Evolutionary conservation across 1,140 invertebrate species (phyloP).

Genomic region (Brachionus asplanchnoidis): DNA sequence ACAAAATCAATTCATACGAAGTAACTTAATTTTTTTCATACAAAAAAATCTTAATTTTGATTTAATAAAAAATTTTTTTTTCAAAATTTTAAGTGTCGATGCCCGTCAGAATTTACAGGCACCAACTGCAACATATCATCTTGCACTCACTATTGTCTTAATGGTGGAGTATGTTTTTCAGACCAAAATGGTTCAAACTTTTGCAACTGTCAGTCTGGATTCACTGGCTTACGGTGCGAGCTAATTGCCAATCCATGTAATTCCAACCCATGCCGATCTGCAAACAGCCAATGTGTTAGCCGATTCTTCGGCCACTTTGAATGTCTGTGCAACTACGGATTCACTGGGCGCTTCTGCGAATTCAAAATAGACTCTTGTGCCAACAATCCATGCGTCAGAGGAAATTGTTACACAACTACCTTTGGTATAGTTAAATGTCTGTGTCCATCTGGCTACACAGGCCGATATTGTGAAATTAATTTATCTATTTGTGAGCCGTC

Average conservation of each 20-base stretch:
- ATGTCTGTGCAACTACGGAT: conserved; percentile 42
- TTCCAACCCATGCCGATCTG: conserved; percentile 45
- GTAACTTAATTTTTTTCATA: background rate
- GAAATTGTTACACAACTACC: conserved; percentile 69
- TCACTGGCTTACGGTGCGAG: conserved; percentile 58
- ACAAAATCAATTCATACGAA: conserved; percentile 49
- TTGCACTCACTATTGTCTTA: conserved; percentile 62
- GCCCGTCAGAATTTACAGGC: conserved; percentile 48
- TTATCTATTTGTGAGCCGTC: conserved; percentile 13
- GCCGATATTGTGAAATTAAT: conserved; percentile 42
- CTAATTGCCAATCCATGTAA: background rate
- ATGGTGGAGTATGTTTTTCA: conserved; percentile 47
- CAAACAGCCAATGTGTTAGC: conserved; percentile 36
- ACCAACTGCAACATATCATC: conserved; percentile 49
- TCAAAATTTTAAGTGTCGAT: conserved; percentile 44
- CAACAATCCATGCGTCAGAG: conserved; percentile 67
- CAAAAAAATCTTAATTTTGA: background rate
- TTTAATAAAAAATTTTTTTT: background rate
- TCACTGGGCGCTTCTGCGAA: conserved; percentile 44
- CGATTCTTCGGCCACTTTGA: conserved; percentile 23
- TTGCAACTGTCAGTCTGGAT: conserved; percentile 79
- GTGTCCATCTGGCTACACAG: conserved; percentile 52
- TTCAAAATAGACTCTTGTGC: conserved; percentile 70
- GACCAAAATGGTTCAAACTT: conserved; percentile 64
- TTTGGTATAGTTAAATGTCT: conserved; percentile 49